Conservation (phyloP, 1,140 invertebrate genomes). For the Sycobia sp. region DNA sequence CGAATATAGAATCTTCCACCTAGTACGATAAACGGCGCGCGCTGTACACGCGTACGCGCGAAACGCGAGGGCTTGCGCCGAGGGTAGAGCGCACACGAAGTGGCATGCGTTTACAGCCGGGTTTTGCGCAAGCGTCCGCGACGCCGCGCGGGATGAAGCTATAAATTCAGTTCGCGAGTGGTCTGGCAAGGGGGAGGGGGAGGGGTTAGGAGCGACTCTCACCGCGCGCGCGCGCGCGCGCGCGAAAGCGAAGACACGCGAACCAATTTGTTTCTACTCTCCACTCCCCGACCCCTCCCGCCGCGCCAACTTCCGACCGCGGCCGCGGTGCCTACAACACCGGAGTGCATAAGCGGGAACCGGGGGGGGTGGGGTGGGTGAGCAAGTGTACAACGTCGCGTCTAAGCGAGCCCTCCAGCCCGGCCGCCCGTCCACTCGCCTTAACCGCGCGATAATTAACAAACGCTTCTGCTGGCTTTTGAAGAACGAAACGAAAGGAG, state of each 20-base stretch:
- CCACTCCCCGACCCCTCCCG: not conserved
- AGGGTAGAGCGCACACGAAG: conserved; percentile 9
- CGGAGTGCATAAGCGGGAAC: not conserved
- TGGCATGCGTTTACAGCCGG: conserved; percentile 20
- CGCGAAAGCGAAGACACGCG: conserved; percentile 23
- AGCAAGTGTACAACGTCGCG: too few species aligned
- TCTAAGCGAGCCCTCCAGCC: too few species aligned
- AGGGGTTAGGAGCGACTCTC: too few species aligned
- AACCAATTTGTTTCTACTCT: conserved; percentile 31
- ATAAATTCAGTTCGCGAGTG: conserved; percentile 33
- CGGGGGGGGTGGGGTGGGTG: too few species aligned
- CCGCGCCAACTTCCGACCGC: not conserved
- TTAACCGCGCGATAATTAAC: conserved; percentile 10
- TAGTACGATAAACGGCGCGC: too few species aligned
- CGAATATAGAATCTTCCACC: too few species aligned
- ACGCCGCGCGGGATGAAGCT: conserved; percentile 25
- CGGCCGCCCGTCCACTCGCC: not conserved
- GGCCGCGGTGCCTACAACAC: not conserved
- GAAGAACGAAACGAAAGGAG: too few species aligned
- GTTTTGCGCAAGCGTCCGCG: conserved; percentile 13
- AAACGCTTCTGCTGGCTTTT: not conserved
- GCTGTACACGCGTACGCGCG: too few species aligned
- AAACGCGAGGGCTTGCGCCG: not conserved
- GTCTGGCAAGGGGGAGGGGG: too few species aligned
- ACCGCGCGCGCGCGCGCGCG: too few species aligned